phyloP scores from a whole-genome alignment of 2,113 vertebrate genomes.

The Macheiramphus alcinus region DNA sequence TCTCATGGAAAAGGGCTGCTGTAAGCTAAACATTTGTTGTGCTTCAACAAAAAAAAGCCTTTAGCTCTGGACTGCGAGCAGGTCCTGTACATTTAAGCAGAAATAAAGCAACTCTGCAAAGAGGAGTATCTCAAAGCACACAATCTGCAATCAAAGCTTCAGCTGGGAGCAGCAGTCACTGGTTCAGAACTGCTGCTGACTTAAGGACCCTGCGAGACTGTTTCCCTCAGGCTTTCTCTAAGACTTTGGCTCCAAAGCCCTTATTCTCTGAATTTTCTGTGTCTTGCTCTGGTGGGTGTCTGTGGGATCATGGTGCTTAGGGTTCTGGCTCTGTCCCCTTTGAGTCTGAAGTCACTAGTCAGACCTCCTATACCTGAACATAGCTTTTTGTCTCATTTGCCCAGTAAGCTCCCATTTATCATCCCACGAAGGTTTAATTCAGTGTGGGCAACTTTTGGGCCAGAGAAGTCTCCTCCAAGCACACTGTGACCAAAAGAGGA shows the following conservation, averaged over 20 bases:
- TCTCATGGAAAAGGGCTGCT: neutral
- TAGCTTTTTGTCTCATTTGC: neutral
- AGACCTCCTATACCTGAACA: neutral
- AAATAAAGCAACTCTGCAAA: neutral
- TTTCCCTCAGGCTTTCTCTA: neutral
- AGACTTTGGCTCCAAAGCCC: neutral
- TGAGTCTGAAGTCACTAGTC: neutral
- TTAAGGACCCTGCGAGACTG: neutral
- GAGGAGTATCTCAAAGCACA: neutral
- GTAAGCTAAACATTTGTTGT: neutral
- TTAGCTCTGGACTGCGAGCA: rapidly evolving
- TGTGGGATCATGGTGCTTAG: rapidly evolving
- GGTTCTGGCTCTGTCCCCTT: neutral
- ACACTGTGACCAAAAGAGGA: neutral
- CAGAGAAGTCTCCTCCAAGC: neutral
- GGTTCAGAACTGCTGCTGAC: neutral
- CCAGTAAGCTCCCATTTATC: neutral
- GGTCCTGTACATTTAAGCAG: neutral
- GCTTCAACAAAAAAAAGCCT: neutral
- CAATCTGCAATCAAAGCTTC: neutral
- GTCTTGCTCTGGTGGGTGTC: neutral
- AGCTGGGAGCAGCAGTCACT: neutral
- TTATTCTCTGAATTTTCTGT: neutral
- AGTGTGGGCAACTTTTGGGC: neutral
- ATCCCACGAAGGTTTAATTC: neutral